Percentiles rank a stretch among this genome's conserved stretches.
These are phyloP conservation scores for Calyptomena viridis DNA, from an alignment of 2,113 vertebrate genomes.

Conservation along the genomic window DNA sequence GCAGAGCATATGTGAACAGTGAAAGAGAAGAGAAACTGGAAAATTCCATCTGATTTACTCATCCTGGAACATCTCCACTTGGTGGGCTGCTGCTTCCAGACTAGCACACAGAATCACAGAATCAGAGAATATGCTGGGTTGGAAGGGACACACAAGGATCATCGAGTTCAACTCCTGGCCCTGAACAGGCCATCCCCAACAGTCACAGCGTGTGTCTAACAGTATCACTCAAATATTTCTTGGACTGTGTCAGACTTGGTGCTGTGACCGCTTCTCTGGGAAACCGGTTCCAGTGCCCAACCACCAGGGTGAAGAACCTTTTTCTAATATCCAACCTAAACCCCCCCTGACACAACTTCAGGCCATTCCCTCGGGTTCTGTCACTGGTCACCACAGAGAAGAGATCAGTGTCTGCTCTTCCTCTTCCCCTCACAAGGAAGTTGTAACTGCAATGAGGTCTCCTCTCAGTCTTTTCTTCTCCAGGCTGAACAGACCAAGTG, in stretches of 20 bases:
- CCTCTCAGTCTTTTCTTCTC: not conserved
- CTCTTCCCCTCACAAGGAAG: not conserved
- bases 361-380: not conserved
- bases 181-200: not conserved
- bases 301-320: not conserved
- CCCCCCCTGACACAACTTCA: not conserved
- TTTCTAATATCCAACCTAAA: not conserved
- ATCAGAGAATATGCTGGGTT: not conserved
- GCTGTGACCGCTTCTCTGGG: not conserved
- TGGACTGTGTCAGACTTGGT: not conserved
- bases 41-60: not conserved
- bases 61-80: not conserved
- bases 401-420: not conserved
- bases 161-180: not conserved
- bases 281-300: not conserved
- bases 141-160: not conserved
- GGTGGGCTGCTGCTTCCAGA: not conserved
- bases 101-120: not conserved
- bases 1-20: not conserved
- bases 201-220: not conserved
- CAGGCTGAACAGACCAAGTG: not conserved
- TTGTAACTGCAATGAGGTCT: not conserved
- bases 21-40: not conserved
- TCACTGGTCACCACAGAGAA: not conserved
- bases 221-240: not conserved